Conservation (phyloP, 2,888 invertebrate species). For the Machimus rusticus region DNA sequence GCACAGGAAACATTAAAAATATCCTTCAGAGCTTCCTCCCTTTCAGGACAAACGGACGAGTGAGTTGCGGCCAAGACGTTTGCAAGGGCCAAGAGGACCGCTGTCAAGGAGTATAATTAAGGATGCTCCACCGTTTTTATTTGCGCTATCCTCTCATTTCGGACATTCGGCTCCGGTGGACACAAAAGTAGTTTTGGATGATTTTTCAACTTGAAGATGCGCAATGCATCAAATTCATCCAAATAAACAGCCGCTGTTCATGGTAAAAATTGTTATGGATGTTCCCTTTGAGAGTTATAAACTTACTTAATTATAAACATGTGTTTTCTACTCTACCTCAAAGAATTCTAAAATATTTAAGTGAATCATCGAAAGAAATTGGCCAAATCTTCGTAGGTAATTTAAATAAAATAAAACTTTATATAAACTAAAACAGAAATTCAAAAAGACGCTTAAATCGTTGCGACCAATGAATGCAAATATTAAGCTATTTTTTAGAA, state of each 20-base stretch:
- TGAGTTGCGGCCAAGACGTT: background rate
- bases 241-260: background rate
- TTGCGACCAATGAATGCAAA: no score
- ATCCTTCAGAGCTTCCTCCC: background rate
- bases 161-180: background rate
- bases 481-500: no score
- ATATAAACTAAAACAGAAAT: no score
- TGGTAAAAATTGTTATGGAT: background rate
- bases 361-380: no score
- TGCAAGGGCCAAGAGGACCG: background rate
- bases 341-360: background rate
- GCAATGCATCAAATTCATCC: background rate
- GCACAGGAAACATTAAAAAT: constrained; percentile 10
- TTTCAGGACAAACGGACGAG: background rate
- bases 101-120: constrained; percentile 3
- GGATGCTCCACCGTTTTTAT: background rate
- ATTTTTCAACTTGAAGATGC: background rate
- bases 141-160: background rate
- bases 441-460: no score
- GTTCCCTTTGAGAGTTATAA: background rate
- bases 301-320: background rate
- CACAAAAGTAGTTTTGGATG: background rate
- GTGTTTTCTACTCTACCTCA: background rate
- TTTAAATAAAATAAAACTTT: no score
- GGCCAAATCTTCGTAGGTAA: no score